Evolutionary conservation across 2,888 invertebrate genomes (phyloP).

Genomic region (Drosophila monieri): DNA sequence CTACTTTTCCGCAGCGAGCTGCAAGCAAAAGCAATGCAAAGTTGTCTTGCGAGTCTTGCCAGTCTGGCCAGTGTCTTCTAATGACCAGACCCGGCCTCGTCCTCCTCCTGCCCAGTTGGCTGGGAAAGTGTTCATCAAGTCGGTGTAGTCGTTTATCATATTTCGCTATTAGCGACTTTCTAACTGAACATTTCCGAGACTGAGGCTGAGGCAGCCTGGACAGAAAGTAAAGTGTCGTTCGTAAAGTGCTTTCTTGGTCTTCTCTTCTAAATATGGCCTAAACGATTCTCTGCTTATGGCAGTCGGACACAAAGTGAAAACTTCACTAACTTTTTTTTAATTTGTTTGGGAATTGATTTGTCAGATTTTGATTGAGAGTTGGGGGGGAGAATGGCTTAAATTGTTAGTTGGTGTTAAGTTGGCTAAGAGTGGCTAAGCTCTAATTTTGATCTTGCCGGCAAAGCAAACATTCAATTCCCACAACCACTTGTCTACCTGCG

Average conservation of each 20-base stretch:
- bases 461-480: conserved; percentile 12
- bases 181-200: conserved; percentile 48
- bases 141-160: conserved; percentile 62
- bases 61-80: conserved; percentile 51
- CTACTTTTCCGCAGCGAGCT: conserved; percentile 56
- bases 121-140: conserved; percentile 55
- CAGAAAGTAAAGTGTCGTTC: conserved; percentile 59
- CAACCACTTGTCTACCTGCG: conserved; percentile 26
- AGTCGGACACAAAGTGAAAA: conserved; percentile 41
- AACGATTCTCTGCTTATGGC: conserved; percentile 41
- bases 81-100: conserved; percentile 43
- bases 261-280: conserved; percentile 46
- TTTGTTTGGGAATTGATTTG: conserved; percentile 34
- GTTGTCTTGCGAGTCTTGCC: conserved; percentile 41
- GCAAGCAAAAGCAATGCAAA: conserved; percentile 18
- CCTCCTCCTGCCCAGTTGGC: conserved; percentile 11
- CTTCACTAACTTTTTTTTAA: conserved; percentile 19
- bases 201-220: conserved; percentile 1
- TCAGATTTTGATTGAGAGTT: conserved; percentile 19
- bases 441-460: not conserved
- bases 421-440: conserved; percentile 22
- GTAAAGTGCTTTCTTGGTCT: conserved; percentile 34
- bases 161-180: conserved; percentile 73
- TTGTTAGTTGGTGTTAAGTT: conserved; percentile 18
- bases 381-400: conserved; percentile 6